A percentile compares a stretch with the other conserved stretches of the same genome.
Conservation (phyloP, 2,113 vertebrate genomes). For the Oreochromis niloticus region DNA sequence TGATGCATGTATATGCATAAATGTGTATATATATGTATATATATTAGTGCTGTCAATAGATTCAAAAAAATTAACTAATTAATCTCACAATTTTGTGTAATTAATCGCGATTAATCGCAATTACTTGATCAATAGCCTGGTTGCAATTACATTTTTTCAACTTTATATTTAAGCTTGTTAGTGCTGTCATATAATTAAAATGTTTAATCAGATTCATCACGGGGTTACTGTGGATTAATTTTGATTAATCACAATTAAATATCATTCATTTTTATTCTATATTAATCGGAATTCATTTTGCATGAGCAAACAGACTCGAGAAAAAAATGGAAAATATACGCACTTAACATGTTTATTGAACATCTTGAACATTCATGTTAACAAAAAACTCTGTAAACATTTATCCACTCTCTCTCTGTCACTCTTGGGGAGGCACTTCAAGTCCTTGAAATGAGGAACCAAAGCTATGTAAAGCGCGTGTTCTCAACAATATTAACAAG, state of each 20-base stretch:
- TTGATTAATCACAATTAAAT: no score
- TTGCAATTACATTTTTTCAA: background rate
- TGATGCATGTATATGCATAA: background rate
- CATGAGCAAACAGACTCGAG: background rate
- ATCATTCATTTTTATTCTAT: no score
- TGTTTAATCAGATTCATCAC: background rate
- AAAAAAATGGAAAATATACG: background rate
- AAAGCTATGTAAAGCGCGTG: no score
- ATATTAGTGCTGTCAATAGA: background rate
- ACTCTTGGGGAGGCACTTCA: background rate
- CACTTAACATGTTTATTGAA: background rate
- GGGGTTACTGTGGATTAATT: background rate
- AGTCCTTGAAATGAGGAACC: background rate
- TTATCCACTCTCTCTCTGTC: background rate
- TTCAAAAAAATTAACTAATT: background rate
- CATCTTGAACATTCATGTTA: background rate
- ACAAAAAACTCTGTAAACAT: background rate
- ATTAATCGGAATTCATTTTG: no score
- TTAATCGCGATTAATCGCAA: background rate
- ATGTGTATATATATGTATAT: background rate
- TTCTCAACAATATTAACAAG: no score
- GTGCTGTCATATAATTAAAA: background rate
- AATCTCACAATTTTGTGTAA: background rate
- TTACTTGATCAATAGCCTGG: background rate
- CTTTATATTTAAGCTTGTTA: background rate